Percentiles rank a stretch among this genome's conserved stretches.
These are phyloP conservation scores for Chaetodon trifasciatus DNA, from an alignment of 2,797 vertebrate species.

Conservation along the genomic window DNA sequence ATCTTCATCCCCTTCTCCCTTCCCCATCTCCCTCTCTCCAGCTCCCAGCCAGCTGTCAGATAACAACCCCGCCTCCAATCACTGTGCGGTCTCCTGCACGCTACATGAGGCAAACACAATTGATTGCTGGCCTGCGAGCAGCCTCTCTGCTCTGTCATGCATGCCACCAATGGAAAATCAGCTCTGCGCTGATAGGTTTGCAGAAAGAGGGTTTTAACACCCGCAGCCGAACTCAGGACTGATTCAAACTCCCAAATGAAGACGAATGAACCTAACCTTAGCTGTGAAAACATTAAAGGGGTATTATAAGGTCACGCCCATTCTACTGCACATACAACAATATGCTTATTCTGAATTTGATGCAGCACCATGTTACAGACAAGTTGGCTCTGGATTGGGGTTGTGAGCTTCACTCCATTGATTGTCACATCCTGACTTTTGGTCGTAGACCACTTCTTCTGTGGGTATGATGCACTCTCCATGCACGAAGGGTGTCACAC, in stretches of 20 bases:
- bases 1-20: conserved; percentile 40
- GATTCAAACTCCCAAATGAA: neutral
- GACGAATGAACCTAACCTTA: neutral
- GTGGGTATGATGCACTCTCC: neutral
- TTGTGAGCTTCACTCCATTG: neutral
- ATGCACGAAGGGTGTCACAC: neutral
- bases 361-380: too few relatives aligned
- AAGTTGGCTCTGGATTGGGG: too few relatives aligned
- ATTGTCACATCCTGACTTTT: neutral
- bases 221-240: neutral
- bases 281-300: neutral
- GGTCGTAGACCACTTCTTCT: neutral
- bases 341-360: too few relatives aligned
- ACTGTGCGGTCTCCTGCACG: conserved; percentile 37
- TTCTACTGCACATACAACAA: neutral
- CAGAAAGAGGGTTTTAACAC: neutral
- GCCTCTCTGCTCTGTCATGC: conserved; percentile 48
- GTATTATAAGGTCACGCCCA: too few relatives aligned
- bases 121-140: conserved; percentile 33
- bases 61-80: conserved; percentile 41
- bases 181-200: neutral
- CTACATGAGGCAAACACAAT: conserved; percentile 71
- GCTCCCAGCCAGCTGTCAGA: conserved; percentile 38
- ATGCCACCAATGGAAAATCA: conserved; percentile 42
- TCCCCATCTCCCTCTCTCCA: conserved; percentile 23